These are phyloP conservation scores for Drosophila barbarae DNA, from an alignment of 2,888 invertebrate species.

Conservation along the genomic window DNA sequence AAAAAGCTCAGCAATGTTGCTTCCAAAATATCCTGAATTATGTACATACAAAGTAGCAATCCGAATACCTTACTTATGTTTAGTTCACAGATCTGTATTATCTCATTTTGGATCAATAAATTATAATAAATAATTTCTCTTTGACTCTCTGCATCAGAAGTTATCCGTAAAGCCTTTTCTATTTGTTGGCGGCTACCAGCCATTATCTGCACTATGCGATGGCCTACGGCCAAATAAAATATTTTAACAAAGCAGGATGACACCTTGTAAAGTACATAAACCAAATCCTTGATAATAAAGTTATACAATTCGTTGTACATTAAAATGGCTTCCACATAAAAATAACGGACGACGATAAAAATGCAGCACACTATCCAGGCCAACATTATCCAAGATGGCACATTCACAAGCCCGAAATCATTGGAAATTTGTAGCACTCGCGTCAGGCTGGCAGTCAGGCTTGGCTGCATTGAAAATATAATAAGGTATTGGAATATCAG, in stretches of 20 bases:
- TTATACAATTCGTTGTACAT: accelerated
- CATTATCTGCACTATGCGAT: background rate
- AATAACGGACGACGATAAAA: background rate
- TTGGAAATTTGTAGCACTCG: background rate
- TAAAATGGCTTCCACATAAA: accelerated
- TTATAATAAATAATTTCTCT: background rate
- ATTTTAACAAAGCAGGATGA: background rate
- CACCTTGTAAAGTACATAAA: background rate
- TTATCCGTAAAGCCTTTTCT: background rate
- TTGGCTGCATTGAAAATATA: background rate
- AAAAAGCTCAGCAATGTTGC: background rate
- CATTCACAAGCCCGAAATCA: background rate
- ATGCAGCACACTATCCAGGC: background rate
- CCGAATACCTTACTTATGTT: background rate
- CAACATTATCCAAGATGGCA: background rate
- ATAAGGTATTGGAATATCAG: background rate
- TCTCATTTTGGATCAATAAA: background rate
- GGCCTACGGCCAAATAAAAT: background rate
- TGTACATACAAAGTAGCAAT: background rate
- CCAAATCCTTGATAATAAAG: too few species aligned
- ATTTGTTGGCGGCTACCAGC: background rate
- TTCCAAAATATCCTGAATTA: slow-evolving; percentile 2
- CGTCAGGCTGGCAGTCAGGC: background rate
- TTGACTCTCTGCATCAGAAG: background rate
- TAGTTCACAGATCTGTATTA: background rate